Conservation (phyloP, 1,140 invertebrate genomes). For the Ceratoteleas bidentatus region DNA sequence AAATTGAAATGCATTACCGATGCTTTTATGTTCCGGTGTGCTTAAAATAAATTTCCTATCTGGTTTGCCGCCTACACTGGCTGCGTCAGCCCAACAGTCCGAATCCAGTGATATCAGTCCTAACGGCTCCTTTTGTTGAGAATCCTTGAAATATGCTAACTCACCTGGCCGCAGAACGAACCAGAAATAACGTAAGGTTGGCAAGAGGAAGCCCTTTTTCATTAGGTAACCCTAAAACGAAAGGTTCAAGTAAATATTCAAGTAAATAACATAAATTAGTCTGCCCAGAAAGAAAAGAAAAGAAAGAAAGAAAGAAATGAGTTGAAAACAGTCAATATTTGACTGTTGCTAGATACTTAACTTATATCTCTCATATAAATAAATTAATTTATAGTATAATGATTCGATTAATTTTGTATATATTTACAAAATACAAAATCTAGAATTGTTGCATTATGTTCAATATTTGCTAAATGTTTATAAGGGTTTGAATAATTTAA, state of each 20-base stretch:
- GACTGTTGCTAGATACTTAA: background rate
- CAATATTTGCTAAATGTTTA: no score
- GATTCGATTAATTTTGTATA: no score
- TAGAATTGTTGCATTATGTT: no score
- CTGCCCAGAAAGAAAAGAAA: no score
- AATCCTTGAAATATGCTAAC: constrained; percentile 88
- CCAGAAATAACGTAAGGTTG: constrained; percentile 89
- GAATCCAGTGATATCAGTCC: constrained; percentile 85
- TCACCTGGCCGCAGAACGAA: constrained; percentile 89
- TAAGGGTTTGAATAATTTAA: no score
- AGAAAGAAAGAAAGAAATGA: no score
- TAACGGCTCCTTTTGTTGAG: constrained; percentile 86
- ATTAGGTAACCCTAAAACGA: constrained; percentile 84
- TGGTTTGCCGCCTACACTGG: constrained; percentile 81
- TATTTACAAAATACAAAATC: no score
- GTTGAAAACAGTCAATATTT: no score
- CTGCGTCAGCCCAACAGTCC: constrained; percentile 85
- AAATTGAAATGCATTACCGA: constrained; percentile 72
- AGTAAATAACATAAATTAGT: no score
- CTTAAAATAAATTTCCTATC: constrained; percentile 83
- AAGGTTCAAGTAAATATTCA: no score
- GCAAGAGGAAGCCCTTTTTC: constrained; percentile 88
- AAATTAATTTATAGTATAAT: no score
- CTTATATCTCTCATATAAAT: background rate
- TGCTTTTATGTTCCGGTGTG: constrained; percentile 84